A percentile compares a stretch with the other conserved stretches of the same genome.
phyloP scores from a whole-genome alignment of 2,888 invertebrate species.

The Noctua janthina region DNA sequence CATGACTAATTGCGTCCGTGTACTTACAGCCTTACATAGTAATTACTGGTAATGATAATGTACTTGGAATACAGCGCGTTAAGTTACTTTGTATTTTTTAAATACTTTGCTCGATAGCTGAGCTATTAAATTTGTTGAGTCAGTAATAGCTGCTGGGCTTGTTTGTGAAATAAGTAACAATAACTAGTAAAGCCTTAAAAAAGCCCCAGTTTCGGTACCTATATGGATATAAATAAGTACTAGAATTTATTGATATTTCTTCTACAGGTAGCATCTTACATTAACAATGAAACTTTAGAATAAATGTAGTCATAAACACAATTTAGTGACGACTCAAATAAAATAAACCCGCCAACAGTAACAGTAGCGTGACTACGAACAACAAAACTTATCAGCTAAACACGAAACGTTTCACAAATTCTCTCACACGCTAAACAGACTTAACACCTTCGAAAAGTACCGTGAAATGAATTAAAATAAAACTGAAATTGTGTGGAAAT shows the following conservation, averaged over 20 bases:
- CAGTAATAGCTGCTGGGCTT: background rate
- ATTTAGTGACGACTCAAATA: slow-evolving; percentile 39
- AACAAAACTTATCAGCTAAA: slow-evolving; percentile 62
- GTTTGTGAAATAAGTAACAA: background rate
- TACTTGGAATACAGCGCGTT: slow-evolving; percentile 56
- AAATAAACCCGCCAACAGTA: slow-evolving; percentile 51
- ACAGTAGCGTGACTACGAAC: slow-evolving; percentile 62
- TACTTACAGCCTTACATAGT: slow-evolving; percentile 58
- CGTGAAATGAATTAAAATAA: slow-evolving; percentile 56
- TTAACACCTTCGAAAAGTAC: slow-evolving; percentile 50
- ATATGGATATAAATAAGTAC: background rate
- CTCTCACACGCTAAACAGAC: slow-evolving; percentile 54
- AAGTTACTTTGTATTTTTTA: slow-evolving; percentile 34
- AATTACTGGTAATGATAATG: slow-evolving; percentile 65
- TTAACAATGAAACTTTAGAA: slow-evolving; percentile 9
- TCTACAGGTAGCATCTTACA: background rate
- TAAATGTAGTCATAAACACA: slow-evolving; percentile 24
- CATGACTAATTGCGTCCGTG: slow-evolving; percentile 75
- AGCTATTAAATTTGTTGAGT: background rate
- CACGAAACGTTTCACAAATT: slow-evolving; percentile 61
- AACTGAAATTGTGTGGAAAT: slow-evolving; percentile 50
- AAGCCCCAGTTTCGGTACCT: background rate
- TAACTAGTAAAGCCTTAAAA: background rate
- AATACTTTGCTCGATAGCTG: background rate
- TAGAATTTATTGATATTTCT: background rate